Percentiles rank a stretch among this genome's conserved stretches.
Evolutionary conservation across 1,140 invertebrate genomes (phyloP).

Genomic region (Calephelis virginiensis): DNA sequence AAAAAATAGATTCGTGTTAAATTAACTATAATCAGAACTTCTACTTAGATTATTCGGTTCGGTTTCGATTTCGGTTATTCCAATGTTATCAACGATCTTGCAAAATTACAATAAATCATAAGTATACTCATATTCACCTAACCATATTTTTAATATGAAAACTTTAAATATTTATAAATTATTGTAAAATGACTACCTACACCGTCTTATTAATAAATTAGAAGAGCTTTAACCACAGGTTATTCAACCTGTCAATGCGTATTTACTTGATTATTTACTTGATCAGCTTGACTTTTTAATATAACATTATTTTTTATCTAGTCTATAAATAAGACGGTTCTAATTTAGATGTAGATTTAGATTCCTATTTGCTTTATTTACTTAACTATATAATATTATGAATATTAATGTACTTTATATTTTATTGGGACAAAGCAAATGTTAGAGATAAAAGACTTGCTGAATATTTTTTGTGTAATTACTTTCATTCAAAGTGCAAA

Average conservation of each 20-base stretch:
- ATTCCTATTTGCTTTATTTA: background rate
- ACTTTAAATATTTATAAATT: background rate
- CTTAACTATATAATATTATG: background rate
- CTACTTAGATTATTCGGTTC: no score
- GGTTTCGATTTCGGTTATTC: no score
- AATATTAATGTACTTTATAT: conserved; percentile 1
- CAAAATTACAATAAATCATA: no score
- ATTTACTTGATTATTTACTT: background rate
- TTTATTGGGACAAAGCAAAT: conserved; percentile 7
- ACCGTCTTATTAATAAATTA: conserved; percentile 30
- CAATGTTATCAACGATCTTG: no score
- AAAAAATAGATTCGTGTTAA: no score
- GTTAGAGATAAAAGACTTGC: conserved; percentile 58
- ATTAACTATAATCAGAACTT: no score
- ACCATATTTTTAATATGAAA: background rate
- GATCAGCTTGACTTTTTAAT: no score
- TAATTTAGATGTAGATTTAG: conserved; percentile 6
- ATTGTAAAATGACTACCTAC: background rate
- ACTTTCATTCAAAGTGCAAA: background rate
- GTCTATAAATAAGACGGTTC: conserved; percentile 11
- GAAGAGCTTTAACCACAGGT: conserved; percentile 22
- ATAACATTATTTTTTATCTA: background rate
- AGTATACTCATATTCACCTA: no score
- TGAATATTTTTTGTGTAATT: conserved; percentile 34
- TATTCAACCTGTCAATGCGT: no score